Percentiles rank a stretch among this genome's conserved stretches.
These are phyloP conservation scores for Orchestia grillus DNA, from an alignment of 1,140 invertebrate species.

Conservation along the genomic window DNA sequence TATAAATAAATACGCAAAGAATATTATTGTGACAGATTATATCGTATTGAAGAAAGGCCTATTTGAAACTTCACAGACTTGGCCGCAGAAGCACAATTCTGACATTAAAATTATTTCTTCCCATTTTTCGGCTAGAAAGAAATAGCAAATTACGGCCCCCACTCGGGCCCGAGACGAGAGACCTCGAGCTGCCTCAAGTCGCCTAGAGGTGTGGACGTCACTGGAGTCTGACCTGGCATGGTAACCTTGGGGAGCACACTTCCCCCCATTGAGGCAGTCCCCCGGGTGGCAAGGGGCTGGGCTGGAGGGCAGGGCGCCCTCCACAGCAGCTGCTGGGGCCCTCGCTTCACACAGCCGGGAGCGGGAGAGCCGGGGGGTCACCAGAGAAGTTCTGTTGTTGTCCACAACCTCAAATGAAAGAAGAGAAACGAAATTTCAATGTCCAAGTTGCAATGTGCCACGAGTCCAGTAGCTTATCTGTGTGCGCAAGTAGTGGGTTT, in stretches of 20 bases:
- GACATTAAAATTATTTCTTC: no score
- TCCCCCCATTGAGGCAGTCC: slow-evolving; percentile 55
- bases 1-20: no score
- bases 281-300: background rate
- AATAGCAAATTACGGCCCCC: no score
- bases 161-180: no score
- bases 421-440: background rate
- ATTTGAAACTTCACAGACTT: no score
- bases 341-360: background rate
- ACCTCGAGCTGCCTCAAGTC: no score
- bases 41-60: no score
- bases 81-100: no score
- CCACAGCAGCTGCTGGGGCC: background rate
- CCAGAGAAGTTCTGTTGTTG: slow-evolving; percentile 55
- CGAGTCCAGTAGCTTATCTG: background rate
- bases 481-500: no score
- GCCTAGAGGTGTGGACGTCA: background rate
- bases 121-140: no score
- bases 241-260: slow-evolving; percentile 27
- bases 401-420: slow-evolving; percentile 50
- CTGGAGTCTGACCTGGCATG: background rate
- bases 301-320: background rate
- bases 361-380: slow-evolving; percentile 37
- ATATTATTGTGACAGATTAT: no score
- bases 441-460: background rate